Evolutionary conservation across 2,888 invertebrate genomes (phyloP), one percentile per base, ranked within the genome.

Genomic region (Apeira syringaria): DNA sequence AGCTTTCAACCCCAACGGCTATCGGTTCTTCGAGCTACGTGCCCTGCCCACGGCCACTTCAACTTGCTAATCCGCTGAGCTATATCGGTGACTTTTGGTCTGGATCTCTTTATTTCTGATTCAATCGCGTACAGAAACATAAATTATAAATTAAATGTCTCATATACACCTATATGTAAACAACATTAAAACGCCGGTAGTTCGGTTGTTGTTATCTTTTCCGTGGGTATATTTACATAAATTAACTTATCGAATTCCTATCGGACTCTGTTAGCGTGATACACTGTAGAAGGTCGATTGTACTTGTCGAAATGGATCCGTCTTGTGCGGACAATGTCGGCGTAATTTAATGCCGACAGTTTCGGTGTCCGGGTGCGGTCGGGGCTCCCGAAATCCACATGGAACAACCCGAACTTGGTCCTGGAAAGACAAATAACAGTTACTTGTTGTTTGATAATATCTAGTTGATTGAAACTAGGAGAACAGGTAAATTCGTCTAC

Each of bases 381-480:
- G 8, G 82, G 72, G 47, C 80, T 80, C 7, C 73, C 56, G 56
- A 84, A 91, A 51, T 91, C 87, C 2, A 91, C 90, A 43, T 80
- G 75, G 56, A 78, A 90, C 6, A 91, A 62, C 0, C 91, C 91
- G 46, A 91, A 91, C 56, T 85, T 86, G 5, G 78, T 62, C 9
- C 90, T 90, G 76, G 10, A 81, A 81, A 46, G 44, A 58, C 41
- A 47, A 49, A 49, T 37, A 41, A 20, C 33, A 34, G 44, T 37
- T 11, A 25, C 13, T 8, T 9, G 26, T 32, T 37, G 37, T 37
- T 38, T 38, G 12, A 25, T 26, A 44, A 39, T 40, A 49, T 12
- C 12, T 32, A 45, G 38, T 34, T 31, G 29, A 30, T 9, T 35
- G 37, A 6, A 33, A 29, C 11, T 30, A 7, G 17, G 24, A 20